Base-by-base conservation (phyloP, 1,140 invertebrate species). In the Ips nitidus region DNA sequence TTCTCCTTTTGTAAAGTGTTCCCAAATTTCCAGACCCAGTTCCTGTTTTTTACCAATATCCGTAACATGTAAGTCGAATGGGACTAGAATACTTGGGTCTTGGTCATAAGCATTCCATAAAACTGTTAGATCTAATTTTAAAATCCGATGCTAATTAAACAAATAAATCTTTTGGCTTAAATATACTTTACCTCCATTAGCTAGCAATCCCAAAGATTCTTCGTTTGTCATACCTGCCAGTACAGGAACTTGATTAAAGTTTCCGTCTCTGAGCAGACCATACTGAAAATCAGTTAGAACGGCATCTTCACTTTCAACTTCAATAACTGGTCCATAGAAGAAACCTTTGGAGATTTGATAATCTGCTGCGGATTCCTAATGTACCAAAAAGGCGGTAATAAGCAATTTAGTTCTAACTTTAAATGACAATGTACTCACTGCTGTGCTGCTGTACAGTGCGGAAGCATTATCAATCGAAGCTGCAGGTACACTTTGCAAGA, bases 161-260 rank as follows among this genome's bases (percentile, higher is more conserved):
- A 45, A 22, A 22, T 4, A 45, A 45, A 5, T 45, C 43, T 45
- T 45, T 8, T 45, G 4, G 8, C 4, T 45, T 5, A 45, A 45
- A 45, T 45, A 8, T 45, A 8, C 8, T 47, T 59, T 67, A 60
- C 55, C 55, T 58, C 66, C 59, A 8, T 62, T 52, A 37, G 41
- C 56, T 6, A 70, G 39, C 1, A 63, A 38, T 63, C 39, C 58
- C 37, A 69, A 36, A 8, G 68, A 70, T 45, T 72, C 71, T 50
- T 72, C 67, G 8, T 63, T 61, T 39, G 65, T 72, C 43, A 72
- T 69, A n/a, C 71, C 71, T 4, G 69, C 66, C 38, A 72, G 59
- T 3, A 66, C n/a, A 1, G 71, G 71, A 4, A 69, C 71, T 50
- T 67, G 43, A 8, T 72, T 65, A 7, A 42, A 60, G 5, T 65